phyloP scores from a whole-genome alignment of 2,113 vertebrate species.

The Megaceryle maxima region DNA sequence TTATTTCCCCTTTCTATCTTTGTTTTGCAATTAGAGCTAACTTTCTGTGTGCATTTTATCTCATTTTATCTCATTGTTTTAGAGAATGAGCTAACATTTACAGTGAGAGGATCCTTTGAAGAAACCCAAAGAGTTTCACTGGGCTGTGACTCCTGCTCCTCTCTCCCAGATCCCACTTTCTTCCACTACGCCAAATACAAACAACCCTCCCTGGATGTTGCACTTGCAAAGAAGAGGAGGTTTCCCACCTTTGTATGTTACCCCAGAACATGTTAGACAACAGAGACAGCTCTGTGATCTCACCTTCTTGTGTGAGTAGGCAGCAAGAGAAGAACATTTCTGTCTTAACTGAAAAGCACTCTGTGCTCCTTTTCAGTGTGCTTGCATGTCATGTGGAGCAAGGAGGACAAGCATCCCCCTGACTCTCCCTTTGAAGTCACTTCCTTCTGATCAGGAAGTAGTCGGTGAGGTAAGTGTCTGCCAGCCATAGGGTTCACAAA shows the following conservation, averaged over 20 bases:
- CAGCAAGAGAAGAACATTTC: not conserved
- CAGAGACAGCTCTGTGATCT: not conserved
- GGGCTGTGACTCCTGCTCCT: not conserved
- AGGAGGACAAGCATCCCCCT: not conserved
- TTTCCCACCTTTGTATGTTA: slow-evolving; percentile 56
- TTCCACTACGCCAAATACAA: slow-evolving; percentile 81
- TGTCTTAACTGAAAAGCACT: not conserved
- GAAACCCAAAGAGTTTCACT: slow-evolving; percentile 51
- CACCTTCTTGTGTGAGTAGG: not conserved
- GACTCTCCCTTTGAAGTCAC: slow-evolving; percentile 33
- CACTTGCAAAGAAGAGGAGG: slow-evolving; percentile 37
- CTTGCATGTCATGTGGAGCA: not conserved
- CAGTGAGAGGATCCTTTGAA: slow-evolving; percentile 80
- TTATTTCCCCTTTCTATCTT: not conserved
- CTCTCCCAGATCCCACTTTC: slow-evolving; percentile 5
- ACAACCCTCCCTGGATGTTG: slow-evolving; percentile 61
- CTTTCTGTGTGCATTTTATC: not conserved
- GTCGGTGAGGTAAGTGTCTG: not conserved
- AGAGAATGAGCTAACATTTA: slow-evolving; percentile 71
- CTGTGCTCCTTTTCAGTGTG: slow-evolving; percentile 45
- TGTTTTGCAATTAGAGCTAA: not conserved
- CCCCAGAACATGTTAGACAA: not conserved
- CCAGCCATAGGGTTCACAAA: not conserved
- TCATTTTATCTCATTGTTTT: not conserved
- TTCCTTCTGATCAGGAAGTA: not conserved